Evolutionary conservation across 2,797 vertebrate genomes (phyloP), one percentile per base, ranked within the genome.

Genomic region (Argentina silus): DNA sequence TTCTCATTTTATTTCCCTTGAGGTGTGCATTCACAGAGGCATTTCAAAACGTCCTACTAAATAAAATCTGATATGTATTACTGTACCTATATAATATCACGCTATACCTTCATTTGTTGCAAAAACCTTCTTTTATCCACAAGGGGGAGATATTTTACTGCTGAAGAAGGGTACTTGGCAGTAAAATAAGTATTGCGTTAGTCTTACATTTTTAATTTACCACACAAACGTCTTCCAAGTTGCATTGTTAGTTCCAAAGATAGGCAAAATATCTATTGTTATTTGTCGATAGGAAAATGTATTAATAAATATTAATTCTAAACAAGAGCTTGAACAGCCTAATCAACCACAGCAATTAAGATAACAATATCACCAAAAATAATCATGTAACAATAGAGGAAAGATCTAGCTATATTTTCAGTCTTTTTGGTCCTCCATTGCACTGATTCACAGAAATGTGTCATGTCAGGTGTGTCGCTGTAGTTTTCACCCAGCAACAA

Each of bases 301-400:
- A 82, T 86, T 76, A 92, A 93, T 93, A 92, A 93, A 93, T 93
- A 94, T 81, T 87, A 70, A 86, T 73, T 85, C 80, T 77, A 79
- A 85, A 89, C 67, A 86, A 59, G 57, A 84, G 69, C 85, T 36
- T 36, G 27, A 82, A 81, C 83, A 87, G 72, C 67, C 84, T 88
- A 87, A 90, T 91, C 90, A 88, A 91, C 81, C 77, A 86, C 83
- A 83, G 72, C 83, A 84, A 83, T 73, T 36, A 14, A 76, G 76
- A 84, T 73, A 86, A 86, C 87, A 84, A 75, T 85, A 84, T 83
- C 86, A 77, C 70, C 73, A 81, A 86, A 83, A 89, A 84, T 82
- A 85, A 80, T 72, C 44, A 73, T 74, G 67, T 71, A 76, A 78
- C 74, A 82, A 85, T 83, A 84, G 70, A 81, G 67, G 87, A 86